These are phyloP conservation scores for Sciurus niger DNA, from an alignment of 2,113 vertebrate genomes.

Conservation along the genomic window DNA sequence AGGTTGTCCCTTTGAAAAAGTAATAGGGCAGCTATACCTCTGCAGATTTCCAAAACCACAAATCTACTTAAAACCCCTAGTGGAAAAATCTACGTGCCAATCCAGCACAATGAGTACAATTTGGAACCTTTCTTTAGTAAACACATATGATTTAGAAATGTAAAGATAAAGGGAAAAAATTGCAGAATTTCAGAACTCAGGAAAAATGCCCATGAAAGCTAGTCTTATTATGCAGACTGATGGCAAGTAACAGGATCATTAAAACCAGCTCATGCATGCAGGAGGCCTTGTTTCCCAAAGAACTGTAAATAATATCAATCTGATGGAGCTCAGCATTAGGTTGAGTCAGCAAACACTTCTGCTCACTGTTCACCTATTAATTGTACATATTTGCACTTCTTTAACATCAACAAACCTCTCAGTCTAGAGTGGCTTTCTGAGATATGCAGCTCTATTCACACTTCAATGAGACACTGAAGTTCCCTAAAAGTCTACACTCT, in stretches of 20 bases:
- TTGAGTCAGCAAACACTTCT: background rate
- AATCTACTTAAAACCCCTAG: slow-evolving; percentile 53
- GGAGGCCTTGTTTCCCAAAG: background rate
- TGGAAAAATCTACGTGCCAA: background rate
- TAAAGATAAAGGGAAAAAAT: slow-evolving; percentile 55
- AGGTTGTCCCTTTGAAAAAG: background rate
- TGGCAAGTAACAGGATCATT: background rate
- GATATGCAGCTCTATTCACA: background rate
- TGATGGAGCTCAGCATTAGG: background rate
- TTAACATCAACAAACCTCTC: slow-evolving; percentile 49
- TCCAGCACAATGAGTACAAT: background rate
- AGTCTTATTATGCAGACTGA: slow-evolving; percentile 37
- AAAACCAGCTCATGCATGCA: background rate
- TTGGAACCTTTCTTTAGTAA: slow-evolving; percentile 48
- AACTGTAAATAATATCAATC: background rate
- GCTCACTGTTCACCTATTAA: background rate
- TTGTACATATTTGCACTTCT: background rate
- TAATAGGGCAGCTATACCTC: background rate
- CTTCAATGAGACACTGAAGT: background rate
- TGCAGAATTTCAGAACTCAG: slow-evolving; percentile 44
- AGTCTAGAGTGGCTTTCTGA: background rate
- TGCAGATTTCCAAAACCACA: slow-evolving; percentile 49
- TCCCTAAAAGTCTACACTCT: background rate
- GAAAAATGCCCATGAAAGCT: background rate
- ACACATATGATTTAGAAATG: slow-evolving; percentile 41